Evolutionary conservation across 2,113 vertebrate genomes (phyloP).

Genomic region (Rhynchopsitta pachyrhyncha): DNA sequence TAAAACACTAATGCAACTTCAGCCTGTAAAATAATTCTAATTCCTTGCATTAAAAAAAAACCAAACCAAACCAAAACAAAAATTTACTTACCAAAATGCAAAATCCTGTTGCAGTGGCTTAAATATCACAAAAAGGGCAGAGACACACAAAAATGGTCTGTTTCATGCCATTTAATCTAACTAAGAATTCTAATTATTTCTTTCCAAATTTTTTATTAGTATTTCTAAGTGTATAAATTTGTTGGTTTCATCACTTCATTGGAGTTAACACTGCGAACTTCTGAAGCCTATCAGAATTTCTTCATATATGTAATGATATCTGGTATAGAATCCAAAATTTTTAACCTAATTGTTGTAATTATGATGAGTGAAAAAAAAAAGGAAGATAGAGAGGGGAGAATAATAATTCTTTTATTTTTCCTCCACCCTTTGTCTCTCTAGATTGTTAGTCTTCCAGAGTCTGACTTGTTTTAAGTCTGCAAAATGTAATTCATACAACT

Average conservation of each 20-base stretch:
- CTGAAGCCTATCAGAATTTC: neutral
- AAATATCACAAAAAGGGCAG: neutral
- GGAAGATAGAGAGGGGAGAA: neutral
- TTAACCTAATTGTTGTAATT: slow-evolving; percentile 24
- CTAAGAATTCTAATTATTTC: neutral
- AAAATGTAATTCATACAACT: neutral
- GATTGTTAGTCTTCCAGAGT: neutral
- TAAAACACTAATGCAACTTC: neutral
- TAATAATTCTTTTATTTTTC: neutral
- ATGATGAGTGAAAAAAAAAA: neutral
- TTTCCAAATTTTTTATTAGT: neutral
- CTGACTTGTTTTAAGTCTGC: neutral
- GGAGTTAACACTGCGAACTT: neutral
- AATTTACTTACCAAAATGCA: neutral
- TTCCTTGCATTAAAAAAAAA: neutral
- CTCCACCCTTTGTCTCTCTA: neutral
- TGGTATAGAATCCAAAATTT: slow-evolving; percentile 15
- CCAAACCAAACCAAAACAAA: neutral
- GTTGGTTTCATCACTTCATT: neutral
- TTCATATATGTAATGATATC: neutral
- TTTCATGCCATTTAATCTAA: neutral
- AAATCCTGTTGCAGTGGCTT: neutral
- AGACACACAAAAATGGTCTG: neutral
- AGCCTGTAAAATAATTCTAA: neutral
- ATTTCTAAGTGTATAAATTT: neutral